These are phyloP conservation scores for Chaetops frenatus DNA, from an alignment of 2,113 vertebrate genomes.

Conservation along the genomic window DNA sequence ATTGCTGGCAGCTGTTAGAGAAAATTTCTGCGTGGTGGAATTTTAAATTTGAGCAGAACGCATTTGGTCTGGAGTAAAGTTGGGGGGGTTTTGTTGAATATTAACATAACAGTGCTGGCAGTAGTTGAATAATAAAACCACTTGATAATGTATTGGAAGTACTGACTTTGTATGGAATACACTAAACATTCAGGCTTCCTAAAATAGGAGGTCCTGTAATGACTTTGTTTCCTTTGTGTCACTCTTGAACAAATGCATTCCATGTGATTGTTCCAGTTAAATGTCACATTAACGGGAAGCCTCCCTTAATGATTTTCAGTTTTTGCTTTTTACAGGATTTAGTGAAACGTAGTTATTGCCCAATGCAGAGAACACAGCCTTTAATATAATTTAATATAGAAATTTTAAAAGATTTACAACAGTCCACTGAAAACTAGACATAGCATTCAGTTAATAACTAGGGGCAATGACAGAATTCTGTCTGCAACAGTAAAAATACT, in stretches of 20 bases:
- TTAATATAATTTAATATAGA: background rate
- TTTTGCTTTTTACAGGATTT: background rate
- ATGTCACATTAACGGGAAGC: background rate
- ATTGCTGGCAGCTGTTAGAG: background rate
- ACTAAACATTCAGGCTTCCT: background rate
- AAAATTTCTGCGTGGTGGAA: background rate
- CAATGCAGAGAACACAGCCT: background rate
- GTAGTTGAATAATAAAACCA: background rate
- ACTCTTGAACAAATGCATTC: background rate
- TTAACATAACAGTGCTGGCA: background rate
- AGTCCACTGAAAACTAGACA: background rate
- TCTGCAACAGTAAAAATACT: background rate
- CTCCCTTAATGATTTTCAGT: background rate
- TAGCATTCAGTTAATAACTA: background rate
- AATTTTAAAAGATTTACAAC: background rate
- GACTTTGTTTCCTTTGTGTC: background rate
- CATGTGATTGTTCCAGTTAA: background rate
- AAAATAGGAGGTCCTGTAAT: background rate
- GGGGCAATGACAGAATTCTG: background rate
- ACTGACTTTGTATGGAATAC: background rate
- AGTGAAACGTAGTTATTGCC: background rate
- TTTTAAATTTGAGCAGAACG: background rate
- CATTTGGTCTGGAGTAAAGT: background rate
- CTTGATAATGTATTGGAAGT: background rate
- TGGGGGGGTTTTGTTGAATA: fast-evolving